Evolutionary conservation across 2,797 vertebrate genomes (phyloP), one percentile per base, ranked within the genome.

Genomic region (Sebastes taczanowskii): DNA sequence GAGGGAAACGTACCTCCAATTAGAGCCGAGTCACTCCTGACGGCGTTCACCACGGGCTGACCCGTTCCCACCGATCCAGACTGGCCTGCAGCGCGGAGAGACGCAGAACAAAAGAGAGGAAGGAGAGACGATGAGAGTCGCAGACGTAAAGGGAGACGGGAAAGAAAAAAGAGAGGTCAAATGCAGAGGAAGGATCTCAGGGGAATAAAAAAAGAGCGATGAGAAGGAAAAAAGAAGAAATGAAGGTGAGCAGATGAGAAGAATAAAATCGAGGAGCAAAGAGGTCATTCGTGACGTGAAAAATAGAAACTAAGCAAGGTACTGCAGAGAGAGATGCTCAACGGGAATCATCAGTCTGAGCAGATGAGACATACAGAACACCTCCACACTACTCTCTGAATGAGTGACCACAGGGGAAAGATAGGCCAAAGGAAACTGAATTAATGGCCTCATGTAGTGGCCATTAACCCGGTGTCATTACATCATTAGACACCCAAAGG

Each of bases 21-120:
- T 78, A 99, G 90, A 86, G 97, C 97, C 68, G 98, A 98, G 91
- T 98, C 97, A 71, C 91, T 97, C 93, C 88, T 96, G 91, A 97
- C 95, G 85, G 95, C 94, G 88, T 97, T 97, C 77, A 96, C 92
- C 89, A 97, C 88, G 32, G 97, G 97, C 49, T 97, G 93, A 93
- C 96, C 95, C 59, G 96, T 92, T 88, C 96, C 96, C 94, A 94
- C 93, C 64, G 97, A 94, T 94, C 97, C 96, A 81, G 97, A 97
- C 86, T 97, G 97, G 95, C 98, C 98, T 99, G 90, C 64, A 90
- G 73, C 58, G 53, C 68, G 84, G 32, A 74, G 4, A 25, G 5
- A 25, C 81, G 73, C 34, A 84, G 67, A 78, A 84, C 63, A 76
- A 66, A 42, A 14, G 38, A 83, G 46, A 82, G 13, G 65, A 11